phyloP scores from a whole-genome alignment of 1,140 invertebrate genomes.

The Hylaeus anthracinus region DNA sequence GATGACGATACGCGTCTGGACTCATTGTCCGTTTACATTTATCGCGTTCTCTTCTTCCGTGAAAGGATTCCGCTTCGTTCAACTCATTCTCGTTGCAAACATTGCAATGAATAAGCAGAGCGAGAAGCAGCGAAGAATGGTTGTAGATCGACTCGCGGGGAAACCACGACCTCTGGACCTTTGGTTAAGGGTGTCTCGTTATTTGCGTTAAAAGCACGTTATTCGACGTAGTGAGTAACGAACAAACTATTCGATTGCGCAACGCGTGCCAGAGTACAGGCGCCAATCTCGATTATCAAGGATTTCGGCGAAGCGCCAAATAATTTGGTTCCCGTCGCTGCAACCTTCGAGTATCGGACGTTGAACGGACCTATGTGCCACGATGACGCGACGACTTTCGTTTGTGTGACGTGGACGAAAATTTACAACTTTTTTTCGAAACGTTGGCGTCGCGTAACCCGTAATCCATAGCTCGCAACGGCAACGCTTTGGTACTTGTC shows the following conservation, averaged over 20 bases:
- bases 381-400: conserved; percentile 24
- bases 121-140: not conserved
- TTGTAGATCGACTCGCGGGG: not conserved
- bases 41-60: not conserved
- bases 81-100: not conserved
- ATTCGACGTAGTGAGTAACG: conserved; percentile 54
- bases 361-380: conserved; percentile 22
- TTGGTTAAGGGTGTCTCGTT: conserved; percentile 4
- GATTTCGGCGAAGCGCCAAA: conserved; percentile 62
- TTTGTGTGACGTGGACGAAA: not conserved
- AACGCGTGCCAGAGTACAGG: conserved; percentile 33
- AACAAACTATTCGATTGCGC: conserved; percentile 62
- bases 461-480: too few species aligned
- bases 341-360: conserved; percentile 42
- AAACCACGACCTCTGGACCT: not conserved
- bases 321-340: conserved; percentile 53
- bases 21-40: not conserved
- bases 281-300: conserved; percentile 60
- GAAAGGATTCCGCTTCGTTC: not conserved
- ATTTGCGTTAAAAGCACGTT: conserved; percentile 4
- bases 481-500: too few species aligned
- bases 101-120: not conserved
- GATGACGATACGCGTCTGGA: not conserved
- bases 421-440: not conserved
- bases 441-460: too few species aligned